Conservation (phyloP, 2,888 invertebrate genomes). For the Cinara cedri region DNA sequence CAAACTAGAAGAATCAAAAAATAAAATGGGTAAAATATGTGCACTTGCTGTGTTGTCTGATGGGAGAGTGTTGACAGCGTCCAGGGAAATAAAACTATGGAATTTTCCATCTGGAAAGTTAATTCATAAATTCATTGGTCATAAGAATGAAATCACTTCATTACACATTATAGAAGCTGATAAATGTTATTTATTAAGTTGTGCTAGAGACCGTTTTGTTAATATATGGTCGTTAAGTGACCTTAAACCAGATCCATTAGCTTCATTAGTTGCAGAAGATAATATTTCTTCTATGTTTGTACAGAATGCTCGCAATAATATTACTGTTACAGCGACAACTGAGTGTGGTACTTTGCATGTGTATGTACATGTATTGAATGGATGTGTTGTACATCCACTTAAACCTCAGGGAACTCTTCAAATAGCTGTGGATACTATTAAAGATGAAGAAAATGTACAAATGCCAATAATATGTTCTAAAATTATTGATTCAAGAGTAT, state of each 20-base stretch:
- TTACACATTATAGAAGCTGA: conserved; percentile 49
- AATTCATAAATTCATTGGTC: conserved; percentile 46
- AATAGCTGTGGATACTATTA: conserved; percentile 41
- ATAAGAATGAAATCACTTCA: conserved; percentile 43
- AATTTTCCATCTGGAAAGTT: conserved; percentile 27
- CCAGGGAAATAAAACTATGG: conserved; percentile 52
- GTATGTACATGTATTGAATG: conserved; percentile 46
- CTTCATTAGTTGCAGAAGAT: conserved; percentile 45
- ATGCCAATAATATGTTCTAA: conserved; percentile 47
- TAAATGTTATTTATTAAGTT: conserved; percentile 45
- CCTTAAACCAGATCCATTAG: conserved; percentile 40
- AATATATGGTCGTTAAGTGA: conserved; percentile 49
- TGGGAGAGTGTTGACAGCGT: conserved; percentile 34
- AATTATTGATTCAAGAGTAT: conserved; percentile 38
- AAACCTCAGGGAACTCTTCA: conserved; percentile 50
- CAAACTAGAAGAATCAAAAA: conserved; percentile 14
- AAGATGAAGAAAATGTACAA: conserved; percentile 47
- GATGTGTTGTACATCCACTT: conserved; percentile 42
- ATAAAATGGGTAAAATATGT: conserved; percentile 27
- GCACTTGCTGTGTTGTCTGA: conserved; percentile 18
- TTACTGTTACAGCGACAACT: conserved; percentile 45
- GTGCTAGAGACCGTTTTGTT: conserved; percentile 45
- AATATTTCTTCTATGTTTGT: conserved; percentile 40
- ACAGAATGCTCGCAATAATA: conserved; percentile 34
- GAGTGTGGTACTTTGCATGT: conserved; percentile 49